These are phyloP conservation scores for Myathropa florea DNA, from an alignment of 2,888 invertebrate species.

Conservation along the genomic window DNA sequence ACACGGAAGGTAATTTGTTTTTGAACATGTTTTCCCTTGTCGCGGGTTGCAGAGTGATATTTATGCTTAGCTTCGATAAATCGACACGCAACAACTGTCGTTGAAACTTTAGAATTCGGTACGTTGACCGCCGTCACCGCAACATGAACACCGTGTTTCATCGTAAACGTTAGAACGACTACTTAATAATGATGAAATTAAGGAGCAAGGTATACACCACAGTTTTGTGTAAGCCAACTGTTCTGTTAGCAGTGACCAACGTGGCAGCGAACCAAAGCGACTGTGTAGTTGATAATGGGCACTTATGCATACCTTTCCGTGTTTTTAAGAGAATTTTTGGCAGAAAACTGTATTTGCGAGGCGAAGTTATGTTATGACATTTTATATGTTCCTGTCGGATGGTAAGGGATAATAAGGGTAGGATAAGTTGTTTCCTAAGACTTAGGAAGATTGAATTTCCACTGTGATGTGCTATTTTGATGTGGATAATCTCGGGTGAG, in stretches of 20 bases:
- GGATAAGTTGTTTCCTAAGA: no score
- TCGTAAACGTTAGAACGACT: conserved; percentile 40
- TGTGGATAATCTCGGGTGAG: no score
- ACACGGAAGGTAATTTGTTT: conserved; percentile 54
- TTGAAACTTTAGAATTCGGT: conserved; percentile 23
- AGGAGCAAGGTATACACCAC: conserved; percentile 26
- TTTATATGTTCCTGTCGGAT: not conserved
- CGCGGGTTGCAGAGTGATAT: conserved; percentile 32
- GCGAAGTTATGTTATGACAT: not conserved
- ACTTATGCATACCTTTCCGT: not conserved
- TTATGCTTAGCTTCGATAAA: conserved; percentile 29
- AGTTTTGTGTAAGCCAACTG: conserved; percentile 32
- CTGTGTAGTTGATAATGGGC: not conserved
- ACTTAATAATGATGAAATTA: conserved; percentile 60
- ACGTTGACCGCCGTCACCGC: conserved; percentile 27
- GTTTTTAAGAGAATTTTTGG: conserved; percentile 17
- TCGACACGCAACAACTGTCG: conserved; percentile 4
- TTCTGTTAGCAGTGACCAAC: conserved; percentile 29
- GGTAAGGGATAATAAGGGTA: no score
- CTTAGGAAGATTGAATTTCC: no score
- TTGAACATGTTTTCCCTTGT: conserved; percentile 45
- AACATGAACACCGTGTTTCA: conserved; percentile 48
- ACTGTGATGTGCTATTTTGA: no score
- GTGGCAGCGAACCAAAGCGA: conserved; percentile 7
- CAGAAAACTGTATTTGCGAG: conserved; percentile 21